Evolutionary conservation across 2,113 vertebrate species (phyloP).

Genomic region (Varanus komodoensis): DNA sequence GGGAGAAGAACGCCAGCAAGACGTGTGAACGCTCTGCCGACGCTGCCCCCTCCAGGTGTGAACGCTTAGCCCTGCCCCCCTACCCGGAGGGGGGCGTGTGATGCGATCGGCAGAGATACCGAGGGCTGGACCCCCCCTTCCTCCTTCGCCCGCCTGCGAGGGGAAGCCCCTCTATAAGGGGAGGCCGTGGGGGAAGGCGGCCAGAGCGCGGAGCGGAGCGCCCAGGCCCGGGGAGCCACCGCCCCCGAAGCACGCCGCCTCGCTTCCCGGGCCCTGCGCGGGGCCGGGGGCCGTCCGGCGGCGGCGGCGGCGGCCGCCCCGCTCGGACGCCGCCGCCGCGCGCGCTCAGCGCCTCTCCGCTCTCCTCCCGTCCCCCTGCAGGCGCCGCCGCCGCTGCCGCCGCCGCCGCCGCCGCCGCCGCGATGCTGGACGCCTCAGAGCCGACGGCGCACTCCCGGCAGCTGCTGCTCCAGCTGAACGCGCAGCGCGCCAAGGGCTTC

Average conservation of each 20-base stretch:
- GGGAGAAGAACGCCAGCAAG: too few relatives aligned
- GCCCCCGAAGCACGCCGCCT: neutral
- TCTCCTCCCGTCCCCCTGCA: neutral
- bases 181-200: constrained; percentile 22
- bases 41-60: neutral
- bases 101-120: constrained; percentile 44
- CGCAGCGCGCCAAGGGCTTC: constrained; percentile 98
- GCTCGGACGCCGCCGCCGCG: neutral
- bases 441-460: constrained; percentile 97
- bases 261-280: neutral
- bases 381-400: constrained; percentile 60
- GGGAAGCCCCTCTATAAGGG: constrained; percentile 63
- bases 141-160: constrained; percentile 60
- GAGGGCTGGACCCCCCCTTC: neutral
- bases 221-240: neutral
- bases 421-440: constrained; percentile 98
- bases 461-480: constrained; percentile 98
- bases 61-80: neutral
- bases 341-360: neutral
- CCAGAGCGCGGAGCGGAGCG: neutral
- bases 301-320: neutral
- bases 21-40: neutral
- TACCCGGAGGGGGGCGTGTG: constrained; percentile 36
- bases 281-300: constrained; percentile 20
- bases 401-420: constrained; percentile 86